These are phyloP conservation scores for Aphaenogaster rudis DNA, from an alignment of 1,140 invertebrate species.

Conservation along the genomic window DNA sequence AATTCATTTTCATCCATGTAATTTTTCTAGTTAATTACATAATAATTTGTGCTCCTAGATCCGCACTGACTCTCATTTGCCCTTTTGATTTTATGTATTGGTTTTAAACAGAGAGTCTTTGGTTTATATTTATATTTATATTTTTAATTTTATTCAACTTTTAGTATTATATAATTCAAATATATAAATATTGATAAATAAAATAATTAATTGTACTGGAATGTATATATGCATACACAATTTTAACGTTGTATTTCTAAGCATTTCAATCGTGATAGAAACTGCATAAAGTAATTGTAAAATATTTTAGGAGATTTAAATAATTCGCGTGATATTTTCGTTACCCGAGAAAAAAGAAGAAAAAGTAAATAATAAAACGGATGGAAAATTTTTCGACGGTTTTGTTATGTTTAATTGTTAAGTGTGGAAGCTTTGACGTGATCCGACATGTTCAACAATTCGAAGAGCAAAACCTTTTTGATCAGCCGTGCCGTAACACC, in stretches of 20 bases:
- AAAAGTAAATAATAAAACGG: neutral
- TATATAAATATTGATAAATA: neutral
- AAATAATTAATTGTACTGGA: neutral
- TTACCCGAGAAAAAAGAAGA: neutral
- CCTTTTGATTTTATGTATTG: too few relatives aligned
- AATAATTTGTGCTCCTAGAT: too few relatives aligned
- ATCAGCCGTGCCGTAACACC: neutral
- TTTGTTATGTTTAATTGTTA: neutral
- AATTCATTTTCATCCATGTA: too few relatives aligned
- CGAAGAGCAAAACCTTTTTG: slow-evolving; percentile 23
- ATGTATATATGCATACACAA: neutral
- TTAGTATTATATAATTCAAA: neutral
- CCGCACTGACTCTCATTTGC: too few relatives aligned
- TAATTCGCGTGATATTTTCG: neutral
- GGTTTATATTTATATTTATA: too few relatives aligned
- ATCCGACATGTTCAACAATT: neutral
- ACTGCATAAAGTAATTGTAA: neutral
- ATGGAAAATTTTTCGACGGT: neutral
- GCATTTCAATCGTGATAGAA: neutral
- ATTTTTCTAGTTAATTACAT: too few relatives aligned
- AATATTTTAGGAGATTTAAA: neutral
- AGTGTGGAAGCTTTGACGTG: neutral
- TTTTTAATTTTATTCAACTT: neutral
- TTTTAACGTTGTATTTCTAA: neutral
- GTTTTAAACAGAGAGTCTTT: too few relatives aligned